A percentile compares a stretch with the other conserved stretches of the same genome.
Evolutionary conservation across 2,888 invertebrate species (phyloP).

Genomic region (Thalpophila matura): DNA sequence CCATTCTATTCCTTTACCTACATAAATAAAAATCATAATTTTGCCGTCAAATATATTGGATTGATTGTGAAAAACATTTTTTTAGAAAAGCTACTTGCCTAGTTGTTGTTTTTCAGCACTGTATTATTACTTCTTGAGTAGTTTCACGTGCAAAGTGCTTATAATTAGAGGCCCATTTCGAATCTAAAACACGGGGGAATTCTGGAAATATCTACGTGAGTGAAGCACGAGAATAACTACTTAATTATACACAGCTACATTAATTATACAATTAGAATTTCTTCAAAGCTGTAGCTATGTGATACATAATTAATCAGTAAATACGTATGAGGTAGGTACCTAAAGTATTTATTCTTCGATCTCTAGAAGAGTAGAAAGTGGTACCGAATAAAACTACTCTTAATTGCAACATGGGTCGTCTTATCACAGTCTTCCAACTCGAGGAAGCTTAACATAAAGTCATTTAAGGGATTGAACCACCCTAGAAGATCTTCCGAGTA

Average conservation of each 20-base stretch:
- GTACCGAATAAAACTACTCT: slow-evolving; percentile 24
- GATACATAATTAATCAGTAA: neutral
- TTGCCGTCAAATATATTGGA: neutral
- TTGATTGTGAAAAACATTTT: neutral
- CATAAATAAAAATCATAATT: neutral
- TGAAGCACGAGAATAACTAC: neutral
- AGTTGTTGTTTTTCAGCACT: too few species aligned
- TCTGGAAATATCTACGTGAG: neutral
- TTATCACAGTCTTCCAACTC: slow-evolving; percentile 23
- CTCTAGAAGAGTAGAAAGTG: neutral
- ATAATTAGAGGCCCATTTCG: neutral
- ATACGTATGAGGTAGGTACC: neutral
- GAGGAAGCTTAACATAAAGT: slow-evolving; percentile 34
- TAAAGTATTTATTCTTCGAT: neutral
- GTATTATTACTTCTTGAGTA: neutral
- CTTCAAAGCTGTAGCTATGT: neutral
- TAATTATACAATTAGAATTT: neutral
- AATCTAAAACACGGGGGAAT: neutral
- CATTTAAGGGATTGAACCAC: slow-evolving; percentile 21
- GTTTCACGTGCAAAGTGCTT: neutral
- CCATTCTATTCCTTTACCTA: neutral
- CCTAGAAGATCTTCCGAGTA: neutral
- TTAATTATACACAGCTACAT: too few species aligned
- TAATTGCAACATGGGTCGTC: slow-evolving; percentile 29
- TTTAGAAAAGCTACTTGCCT: neutral